Evolutionary conservation across 1,140 invertebrate genomes (phyloP).

Genomic region (Drosophila ambigua): DNA sequence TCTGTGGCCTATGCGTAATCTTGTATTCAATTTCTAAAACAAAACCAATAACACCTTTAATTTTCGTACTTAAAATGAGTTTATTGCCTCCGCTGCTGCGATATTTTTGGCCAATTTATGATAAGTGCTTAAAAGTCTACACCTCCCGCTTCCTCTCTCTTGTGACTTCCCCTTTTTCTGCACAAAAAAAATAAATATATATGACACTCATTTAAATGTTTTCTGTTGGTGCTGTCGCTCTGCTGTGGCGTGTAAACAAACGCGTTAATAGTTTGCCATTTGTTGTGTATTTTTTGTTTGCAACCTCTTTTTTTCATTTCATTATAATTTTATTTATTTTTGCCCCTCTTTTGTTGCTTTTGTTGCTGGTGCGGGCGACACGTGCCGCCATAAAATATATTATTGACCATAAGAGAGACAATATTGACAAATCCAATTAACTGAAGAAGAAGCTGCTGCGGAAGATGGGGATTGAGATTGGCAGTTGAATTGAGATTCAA

Average conservation of each 20-base stretch:
- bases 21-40: no score
- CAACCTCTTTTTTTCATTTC: constrained; percentile 54
- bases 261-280: constrained; percentile 72
- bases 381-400: constrained; percentile 69
- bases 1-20: constrained; percentile 27
- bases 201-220: constrained; percentile 63
- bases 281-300: constrained; percentile 27
- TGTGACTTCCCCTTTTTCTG: constrained; percentile 17
- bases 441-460: not conserved
- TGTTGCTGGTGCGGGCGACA: constrained; percentile 43
- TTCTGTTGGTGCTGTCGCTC: constrained; percentile 17
- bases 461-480: no score
- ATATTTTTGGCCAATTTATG: constrained; percentile 17
- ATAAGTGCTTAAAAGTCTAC: constrained; percentile 3
- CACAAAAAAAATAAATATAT: constrained; percentile 1
- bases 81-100: constrained; percentile 23
- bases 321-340: constrained; percentile 60
- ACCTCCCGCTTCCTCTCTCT: not conserved
- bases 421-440: constrained; percentile 51
- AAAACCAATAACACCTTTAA: no score
- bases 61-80: constrained; percentile 7
- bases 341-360: constrained; percentile 17
- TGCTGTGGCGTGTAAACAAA: constrained; percentile 60
- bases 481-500: no score
- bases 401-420: constrained; percentile 57